Conservation (phyloP, 1,140 invertebrate species). For the Drosophila tristis region DNA sequence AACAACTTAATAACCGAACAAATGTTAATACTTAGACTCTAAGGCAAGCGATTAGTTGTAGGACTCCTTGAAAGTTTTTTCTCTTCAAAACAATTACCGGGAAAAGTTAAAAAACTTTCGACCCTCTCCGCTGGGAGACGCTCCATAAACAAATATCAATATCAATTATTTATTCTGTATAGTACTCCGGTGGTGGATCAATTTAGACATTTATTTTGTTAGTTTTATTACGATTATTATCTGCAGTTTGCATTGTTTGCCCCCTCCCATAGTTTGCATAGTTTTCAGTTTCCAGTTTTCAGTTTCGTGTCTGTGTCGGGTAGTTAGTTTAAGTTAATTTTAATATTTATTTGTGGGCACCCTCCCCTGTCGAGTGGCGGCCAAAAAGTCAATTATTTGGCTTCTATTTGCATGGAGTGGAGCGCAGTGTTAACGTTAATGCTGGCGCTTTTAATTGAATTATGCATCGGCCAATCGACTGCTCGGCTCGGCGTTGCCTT, state of each 20-base stretch:
- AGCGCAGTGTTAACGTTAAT: conserved; percentile 34
- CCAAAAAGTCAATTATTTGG: conserved; percentile 70
- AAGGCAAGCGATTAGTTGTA: conserved; percentile 41
- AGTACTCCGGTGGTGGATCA: conserved; percentile 36
- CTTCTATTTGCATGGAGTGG: conserved; percentile 45
- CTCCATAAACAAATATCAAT: conserved; percentile 1
- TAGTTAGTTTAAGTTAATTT: conserved; percentile 57
- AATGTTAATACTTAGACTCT: conserved; percentile 52
- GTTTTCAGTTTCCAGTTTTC: conserved; percentile 15
- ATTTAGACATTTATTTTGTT: conserved; percentile 40
- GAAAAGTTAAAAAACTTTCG: conserved; percentile 75
- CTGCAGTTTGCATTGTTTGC: conserved; percentile 52
- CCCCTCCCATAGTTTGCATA: not conserved
- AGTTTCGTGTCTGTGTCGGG: conserved; percentile 51
- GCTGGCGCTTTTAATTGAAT: conserved; percentile 58
- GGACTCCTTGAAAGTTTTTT: conserved; percentile 74
- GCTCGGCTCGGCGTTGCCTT: conserved; percentile 43
- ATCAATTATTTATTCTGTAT: conserved; percentile 41
- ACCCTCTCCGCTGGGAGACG: conserved; percentile 11
- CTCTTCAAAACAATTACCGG: conserved; percentile 35
- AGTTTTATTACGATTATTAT: conserved; percentile 32
- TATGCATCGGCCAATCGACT: conserved; percentile 51
- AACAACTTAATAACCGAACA: conserved; percentile 86
- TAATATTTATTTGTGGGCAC: conserved; percentile 40
- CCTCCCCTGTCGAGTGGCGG: conserved; percentile 7